Evolutionary conservation across 2,113 vertebrate genomes (phyloP), one percentile per base, ranked within the genome.

Genomic region (Physeter macrocephalus): DNA sequence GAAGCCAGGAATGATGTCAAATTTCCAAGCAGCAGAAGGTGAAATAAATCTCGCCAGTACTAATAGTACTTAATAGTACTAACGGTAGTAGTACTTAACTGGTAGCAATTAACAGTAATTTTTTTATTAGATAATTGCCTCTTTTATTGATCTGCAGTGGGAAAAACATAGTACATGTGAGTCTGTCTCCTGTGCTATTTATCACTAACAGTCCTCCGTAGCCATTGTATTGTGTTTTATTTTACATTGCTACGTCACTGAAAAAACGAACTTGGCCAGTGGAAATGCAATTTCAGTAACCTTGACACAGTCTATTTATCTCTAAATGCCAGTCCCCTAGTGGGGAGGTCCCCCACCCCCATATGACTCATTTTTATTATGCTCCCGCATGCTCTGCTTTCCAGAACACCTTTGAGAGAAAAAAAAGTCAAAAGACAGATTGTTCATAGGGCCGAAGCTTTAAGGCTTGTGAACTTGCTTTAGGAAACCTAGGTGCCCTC

Each of bases 1-100:
- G 94, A 96, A 98, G 97, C 98, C 98, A 98, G 97, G 96, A 89
- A 97, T 97, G 96, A 97, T 98, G 97, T 98, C 98, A 98, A 98
- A 97, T 97, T 98, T 98, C 97, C 96, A 97, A 95, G 71, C 66
- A 34, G 31, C n/a, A 72, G 85, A 95, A 97, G 90, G 92, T 90
- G 41, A 98, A 98, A 94, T 94, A 61, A 64, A 95, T 96, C 93
- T 97, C 39, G 98, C 97, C 89, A 94, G 72, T 94, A 27, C 46
- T 86, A 92, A 94, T 87, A 96, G 96, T 88, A 83, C 82, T 97
- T 97, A 88, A 95, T 71, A 54, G 90, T 84, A 81, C 89, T 84
- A 74, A 94, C 39, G 23, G 66, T 80, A 88, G 94, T 85, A 15
- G 52, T 77, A 52, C 90, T 78, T 96, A 85, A 85, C 94, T 85